phyloP scores from a whole-genome alignment of 2,797 vertebrate species.

The Leucoraja ocellata region DNA sequence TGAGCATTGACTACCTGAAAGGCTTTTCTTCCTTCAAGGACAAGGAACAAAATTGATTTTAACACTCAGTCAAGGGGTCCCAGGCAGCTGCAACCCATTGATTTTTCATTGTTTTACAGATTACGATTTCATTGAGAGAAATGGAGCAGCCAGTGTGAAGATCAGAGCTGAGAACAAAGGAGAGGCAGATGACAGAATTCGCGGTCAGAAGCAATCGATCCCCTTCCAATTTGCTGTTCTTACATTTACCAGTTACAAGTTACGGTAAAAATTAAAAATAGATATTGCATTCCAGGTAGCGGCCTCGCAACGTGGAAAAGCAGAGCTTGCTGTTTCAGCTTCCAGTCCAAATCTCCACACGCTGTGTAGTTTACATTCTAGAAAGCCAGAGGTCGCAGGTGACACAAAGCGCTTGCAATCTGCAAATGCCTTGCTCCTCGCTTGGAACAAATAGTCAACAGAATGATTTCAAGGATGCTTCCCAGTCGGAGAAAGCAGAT shows the following conservation, averaged over 20 bases:
- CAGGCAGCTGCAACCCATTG: constrained; percentile 8
- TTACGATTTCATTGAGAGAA: constrained; percentile 21
- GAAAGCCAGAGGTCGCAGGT: not conserved
- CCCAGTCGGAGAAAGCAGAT: not conserved
- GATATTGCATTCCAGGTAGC: not conserved
- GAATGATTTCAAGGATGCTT: not conserved
- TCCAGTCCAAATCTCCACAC: not conserved
- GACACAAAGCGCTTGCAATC: not conserved
- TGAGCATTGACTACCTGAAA: not conserved
- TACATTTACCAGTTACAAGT: not conserved
- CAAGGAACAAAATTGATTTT: constrained; percentile 6
- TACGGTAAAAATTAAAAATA: not conserved
- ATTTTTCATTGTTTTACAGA: constrained; percentile 29
- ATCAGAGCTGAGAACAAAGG: not conserved
- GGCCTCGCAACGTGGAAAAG: not conserved
- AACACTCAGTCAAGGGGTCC: not conserved
- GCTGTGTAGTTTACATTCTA: not conserved
- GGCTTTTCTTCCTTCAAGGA: not conserved
- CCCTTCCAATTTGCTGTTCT: not conserved
- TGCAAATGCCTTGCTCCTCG: not conserved
- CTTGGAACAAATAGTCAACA: not conserved
- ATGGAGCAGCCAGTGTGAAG: not conserved
- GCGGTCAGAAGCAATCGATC: not conserved
- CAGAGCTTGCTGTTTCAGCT: not conserved
- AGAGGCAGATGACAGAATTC: not conserved